These are phyloP conservation scores for Astatotilapia flaviijosephi DNA, from an alignment of 2,113 vertebrate genomes.

Conservation along the genomic window DNA sequence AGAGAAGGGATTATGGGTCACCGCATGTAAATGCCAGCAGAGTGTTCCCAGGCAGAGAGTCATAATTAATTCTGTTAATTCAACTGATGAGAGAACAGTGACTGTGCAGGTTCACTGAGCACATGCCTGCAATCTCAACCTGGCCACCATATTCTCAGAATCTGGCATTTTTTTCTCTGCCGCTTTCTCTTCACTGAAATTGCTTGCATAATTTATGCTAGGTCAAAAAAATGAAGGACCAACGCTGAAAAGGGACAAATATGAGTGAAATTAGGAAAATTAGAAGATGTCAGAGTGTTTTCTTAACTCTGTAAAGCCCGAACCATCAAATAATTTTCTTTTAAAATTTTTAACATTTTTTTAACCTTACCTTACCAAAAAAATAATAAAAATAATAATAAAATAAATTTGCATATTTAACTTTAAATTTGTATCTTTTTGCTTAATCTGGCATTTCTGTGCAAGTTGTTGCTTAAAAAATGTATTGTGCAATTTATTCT, in stretches of 20 bases:
- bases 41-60: constrained; percentile 45
- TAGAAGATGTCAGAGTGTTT: background rate
- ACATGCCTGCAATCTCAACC: constrained; percentile 6
- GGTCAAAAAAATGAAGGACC: background rate
- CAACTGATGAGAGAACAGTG: constrained; percentile 60
- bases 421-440: background rate
- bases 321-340: rapidly evolving
- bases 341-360: rapidly evolving
- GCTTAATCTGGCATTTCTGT: background rate
- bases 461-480: background rate
- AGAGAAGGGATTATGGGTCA: constrained; percentile 39
- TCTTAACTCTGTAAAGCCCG: background rate
- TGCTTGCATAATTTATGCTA: background rate
- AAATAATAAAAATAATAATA: background rate
- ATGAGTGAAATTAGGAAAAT: background rate
- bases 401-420: rapidly evolving
- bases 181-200: background rate
- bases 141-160: constrained; percentile 12
- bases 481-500: background rate
- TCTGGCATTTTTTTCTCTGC: background rate
- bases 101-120: constrained; percentile 42
- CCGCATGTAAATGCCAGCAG: constrained; percentile 59
- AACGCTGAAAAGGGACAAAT: background rate
- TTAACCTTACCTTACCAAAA: background rate
- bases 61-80: constrained; percentile 66